phyloP scores from a whole-genome alignment of 2,113 vertebrate genomes.

The Dolichotis patagonum region DNA sequence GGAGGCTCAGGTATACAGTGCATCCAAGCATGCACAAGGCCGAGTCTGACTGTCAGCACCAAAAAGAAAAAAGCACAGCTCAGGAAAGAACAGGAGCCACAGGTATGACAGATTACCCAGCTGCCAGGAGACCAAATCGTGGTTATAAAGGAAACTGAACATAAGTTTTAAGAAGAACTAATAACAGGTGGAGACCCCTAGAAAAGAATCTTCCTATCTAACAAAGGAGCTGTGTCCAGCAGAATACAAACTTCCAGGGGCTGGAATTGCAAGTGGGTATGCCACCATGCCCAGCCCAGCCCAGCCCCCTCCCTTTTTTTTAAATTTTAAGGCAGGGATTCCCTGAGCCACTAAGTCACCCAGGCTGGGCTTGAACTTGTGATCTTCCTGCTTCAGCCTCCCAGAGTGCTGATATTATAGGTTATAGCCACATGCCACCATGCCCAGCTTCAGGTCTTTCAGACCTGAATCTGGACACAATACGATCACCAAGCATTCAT shows the following conservation, averaged over 20 bases:
- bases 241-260: not conserved
- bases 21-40: not conserved
- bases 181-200: slow-evolving; percentile 2
- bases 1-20: not conserved
- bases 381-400: not conserved
- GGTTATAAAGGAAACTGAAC: not conserved
- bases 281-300: not conserved
- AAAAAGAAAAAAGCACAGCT: not conserved
- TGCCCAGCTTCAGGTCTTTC: not conserved
- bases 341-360: not conserved
- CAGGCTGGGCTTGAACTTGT: not conserved
- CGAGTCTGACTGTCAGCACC: not conserved
- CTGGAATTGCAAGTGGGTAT: not conserved
- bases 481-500: not conserved
- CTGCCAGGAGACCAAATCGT: not conserved
- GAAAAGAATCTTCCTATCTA: not conserved
- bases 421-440: not conserved
- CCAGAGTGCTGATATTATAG: not conserved
- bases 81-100: slow-evolving; percentile 16
- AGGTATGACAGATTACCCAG: not conserved
- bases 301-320: no score
- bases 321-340: no score
- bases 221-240: not conserved
- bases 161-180: not conserved
- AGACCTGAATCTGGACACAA: no score